Evolutionary conservation across 2,113 vertebrate species (phyloP).

Genomic region (Callospermophilus lateralis): DNA sequence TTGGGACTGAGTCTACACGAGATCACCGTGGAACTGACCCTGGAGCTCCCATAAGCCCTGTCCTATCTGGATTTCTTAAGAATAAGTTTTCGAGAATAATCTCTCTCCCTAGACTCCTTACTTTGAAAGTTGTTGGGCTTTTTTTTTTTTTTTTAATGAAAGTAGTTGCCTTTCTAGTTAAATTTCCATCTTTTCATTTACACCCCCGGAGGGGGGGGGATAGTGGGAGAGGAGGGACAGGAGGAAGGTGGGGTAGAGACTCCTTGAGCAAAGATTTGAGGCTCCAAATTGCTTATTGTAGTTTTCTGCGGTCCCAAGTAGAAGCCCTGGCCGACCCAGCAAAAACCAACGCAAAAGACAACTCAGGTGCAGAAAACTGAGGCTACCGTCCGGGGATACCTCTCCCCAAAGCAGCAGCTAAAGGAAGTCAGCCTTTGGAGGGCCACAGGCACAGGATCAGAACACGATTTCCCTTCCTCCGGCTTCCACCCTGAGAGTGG

Average conservation of each 20-base stretch:
- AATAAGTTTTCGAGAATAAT: background rate
- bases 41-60: background rate
- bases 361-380: background rate
- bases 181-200: background rate
- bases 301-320: background rate
- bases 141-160: background rate
- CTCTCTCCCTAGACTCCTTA: background rate
- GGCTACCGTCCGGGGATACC: fast-evolving
- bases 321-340: background rate
- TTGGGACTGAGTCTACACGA: background rate
- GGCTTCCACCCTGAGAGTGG: background rate
- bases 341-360: background rate
- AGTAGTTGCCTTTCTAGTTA: background rate
- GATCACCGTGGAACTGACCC: background rate
- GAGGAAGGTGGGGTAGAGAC: background rate
- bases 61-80: background rate
- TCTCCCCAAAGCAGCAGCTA: background rate
- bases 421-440: background rate
- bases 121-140: background rate
- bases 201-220: too few species aligned
- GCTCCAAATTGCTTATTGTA: background rate
- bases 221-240: background rate
- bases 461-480: background rate
- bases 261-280: background rate
- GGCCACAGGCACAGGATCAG: background rate